A percentile compares a stretch with the other conserved stretches of the same genome.
These are phyloP conservation scores for Abscondita cerata DNA, from an alignment of 2,888 invertebrate genomes.

Conservation along the genomic window DNA sequence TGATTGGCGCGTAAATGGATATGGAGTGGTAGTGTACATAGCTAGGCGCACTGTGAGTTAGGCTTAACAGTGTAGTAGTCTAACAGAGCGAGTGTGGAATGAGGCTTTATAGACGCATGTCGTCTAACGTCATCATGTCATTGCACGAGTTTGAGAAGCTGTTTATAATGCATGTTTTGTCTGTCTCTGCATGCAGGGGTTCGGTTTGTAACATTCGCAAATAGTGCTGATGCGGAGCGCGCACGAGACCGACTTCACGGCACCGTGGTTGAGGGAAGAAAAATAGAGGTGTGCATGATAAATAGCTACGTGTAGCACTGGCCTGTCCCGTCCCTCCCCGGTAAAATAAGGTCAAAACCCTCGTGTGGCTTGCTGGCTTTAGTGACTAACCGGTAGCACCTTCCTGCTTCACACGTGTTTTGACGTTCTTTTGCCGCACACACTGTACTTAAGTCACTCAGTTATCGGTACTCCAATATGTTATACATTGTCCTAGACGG, in stretches of 20 bases:
- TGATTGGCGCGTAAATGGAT: conserved; percentile 49
- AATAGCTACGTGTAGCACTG: conserved; percentile 71
- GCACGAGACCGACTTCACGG: conserved; percentile 99
- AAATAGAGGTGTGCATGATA: conserved; percentile 99
- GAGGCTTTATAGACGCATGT: conserved; percentile 58
- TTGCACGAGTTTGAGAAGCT: conserved; percentile 81
- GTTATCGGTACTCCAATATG: conserved; percentile 56
- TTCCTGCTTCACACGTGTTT: conserved; percentile 60
- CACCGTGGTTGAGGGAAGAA: conserved; percentile 99
- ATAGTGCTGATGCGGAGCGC: conserved; percentile 99
- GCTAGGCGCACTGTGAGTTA: conserved; percentile 50
- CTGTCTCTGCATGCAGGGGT: conserved; percentile 99
- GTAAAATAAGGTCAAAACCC: conserved; percentile 61
- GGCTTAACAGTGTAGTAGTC: conserved; percentile 52
- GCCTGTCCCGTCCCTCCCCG: conserved; percentile 61
- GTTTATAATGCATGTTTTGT: conserved; percentile 92
- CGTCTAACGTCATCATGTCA: conserved; percentile 66
- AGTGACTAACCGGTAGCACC: conserved; percentile 61
- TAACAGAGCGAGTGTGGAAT: conserved; percentile 57
- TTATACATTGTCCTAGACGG: conserved; percentile 68
- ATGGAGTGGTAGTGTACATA: conserved; percentile 54
- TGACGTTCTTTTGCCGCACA: conserved; percentile 62
- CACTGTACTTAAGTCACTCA: conserved; percentile 44
- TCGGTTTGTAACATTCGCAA: conserved; percentile 99
- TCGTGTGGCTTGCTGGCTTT: conserved; percentile 61